phyloP scores from a whole-genome alignment of 2,888 invertebrate species.

The Caenorhabditis becei region DNA sequence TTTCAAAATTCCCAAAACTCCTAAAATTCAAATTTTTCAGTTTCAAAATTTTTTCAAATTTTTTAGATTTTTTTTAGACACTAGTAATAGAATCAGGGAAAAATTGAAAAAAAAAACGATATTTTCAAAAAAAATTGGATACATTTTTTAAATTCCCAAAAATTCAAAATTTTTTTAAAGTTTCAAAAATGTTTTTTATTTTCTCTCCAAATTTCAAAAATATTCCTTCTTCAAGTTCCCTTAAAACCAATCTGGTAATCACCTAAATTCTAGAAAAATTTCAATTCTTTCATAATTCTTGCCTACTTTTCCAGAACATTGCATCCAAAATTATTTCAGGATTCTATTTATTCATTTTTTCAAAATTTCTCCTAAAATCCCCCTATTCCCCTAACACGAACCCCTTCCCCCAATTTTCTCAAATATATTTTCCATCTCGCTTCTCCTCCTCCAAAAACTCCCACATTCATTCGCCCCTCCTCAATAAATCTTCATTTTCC shows the following conservation, averaged over 20 bases:
- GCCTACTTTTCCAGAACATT: neutral
- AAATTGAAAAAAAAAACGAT: too few species aligned
- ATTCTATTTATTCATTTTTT: neutral
- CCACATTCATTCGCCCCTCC: conserved; percentile 18
- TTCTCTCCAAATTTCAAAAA: too few species aligned
- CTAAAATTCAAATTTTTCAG: conserved; percentile 4
- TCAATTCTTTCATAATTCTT: too few species aligned
- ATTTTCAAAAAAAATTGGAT: too few species aligned
- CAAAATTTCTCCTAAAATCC: neutral
- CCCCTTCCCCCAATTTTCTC: neutral
- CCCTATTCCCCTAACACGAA: neutral
- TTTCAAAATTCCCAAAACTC: too few species aligned
- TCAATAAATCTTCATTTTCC: conserved; percentile 40
- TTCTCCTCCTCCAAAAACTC: conserved; percentile 1
- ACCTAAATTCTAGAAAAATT: too few species aligned
- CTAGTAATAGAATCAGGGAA: too few species aligned
- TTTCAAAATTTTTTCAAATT: neutral
- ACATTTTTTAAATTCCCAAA: too few species aligned
- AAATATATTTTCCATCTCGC: neutral
- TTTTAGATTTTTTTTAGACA: too few species aligned
- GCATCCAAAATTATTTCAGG: neutral
- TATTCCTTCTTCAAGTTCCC: too few species aligned
- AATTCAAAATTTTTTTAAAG: neutral
- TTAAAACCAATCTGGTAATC: too few species aligned
- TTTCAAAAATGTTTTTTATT: too few species aligned